Conservation (phyloP, 2,113 vertebrate genomes). For the Danio rerio region DNA sequence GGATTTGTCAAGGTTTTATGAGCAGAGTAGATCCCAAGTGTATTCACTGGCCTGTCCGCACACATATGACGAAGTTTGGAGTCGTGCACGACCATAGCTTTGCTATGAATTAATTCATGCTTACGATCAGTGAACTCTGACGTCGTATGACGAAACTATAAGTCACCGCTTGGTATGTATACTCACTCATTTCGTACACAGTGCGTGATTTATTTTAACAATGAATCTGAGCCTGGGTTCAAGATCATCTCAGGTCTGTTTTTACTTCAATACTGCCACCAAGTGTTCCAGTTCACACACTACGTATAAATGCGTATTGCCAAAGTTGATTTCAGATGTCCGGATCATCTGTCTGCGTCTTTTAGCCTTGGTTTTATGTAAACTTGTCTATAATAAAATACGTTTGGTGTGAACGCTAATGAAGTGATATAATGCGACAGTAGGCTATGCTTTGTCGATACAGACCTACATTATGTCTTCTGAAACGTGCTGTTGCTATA, state of each 20-base stretch:
- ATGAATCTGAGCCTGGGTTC: slow-evolving; percentile 23
- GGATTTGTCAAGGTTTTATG: not conserved
- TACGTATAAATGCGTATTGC: not conserved
- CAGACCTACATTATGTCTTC: not conserved
- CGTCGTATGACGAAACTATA: slow-evolving; percentile 71
- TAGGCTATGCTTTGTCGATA: not conserved
- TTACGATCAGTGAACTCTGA: slow-evolving; percentile 70
- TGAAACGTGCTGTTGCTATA: not conserved
- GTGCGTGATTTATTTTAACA: slow-evolving; percentile 31
- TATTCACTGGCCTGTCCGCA: not conserved
- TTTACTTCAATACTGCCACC: slow-evolving; percentile 21
- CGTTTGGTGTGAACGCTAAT: not conserved
- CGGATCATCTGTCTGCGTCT: not conserved
- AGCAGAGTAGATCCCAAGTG: not conserved
- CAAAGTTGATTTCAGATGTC: not conserved
- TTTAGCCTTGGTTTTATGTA: not conserved
- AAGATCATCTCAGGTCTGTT: not conserved
- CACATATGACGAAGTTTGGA: not conserved
- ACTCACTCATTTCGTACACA: slow-evolving; percentile 1
- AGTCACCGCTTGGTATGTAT: slow-evolving; percentile 45
- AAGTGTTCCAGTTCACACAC: slow-evolving; percentile 1
- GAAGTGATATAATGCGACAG: not conserved
- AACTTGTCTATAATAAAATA: not conserved
- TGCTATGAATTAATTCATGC: slow-evolving; percentile 52
- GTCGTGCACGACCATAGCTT: slow-evolving; percentile 8